These are phyloP conservation scores for Drepanosiphum platanoidis DNA, from an alignment of 2,888 invertebrate species.

Conservation along the genomic window DNA sequence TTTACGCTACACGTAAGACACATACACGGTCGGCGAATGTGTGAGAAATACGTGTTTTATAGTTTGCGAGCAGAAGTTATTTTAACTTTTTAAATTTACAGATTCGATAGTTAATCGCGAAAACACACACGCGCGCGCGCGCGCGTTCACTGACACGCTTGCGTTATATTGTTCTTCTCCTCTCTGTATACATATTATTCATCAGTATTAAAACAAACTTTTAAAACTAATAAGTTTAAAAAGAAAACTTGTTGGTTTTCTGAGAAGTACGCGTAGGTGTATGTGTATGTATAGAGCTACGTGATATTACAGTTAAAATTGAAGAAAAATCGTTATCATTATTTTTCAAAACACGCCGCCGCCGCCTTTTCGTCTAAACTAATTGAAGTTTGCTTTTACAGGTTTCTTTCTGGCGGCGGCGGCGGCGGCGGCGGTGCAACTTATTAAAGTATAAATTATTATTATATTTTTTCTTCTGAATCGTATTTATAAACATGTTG, in stretches of 20 bases:
- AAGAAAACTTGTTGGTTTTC: neutral
- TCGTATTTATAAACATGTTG: slow-evolving; percentile 6
- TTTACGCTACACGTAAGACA: neutral
- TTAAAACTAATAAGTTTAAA: neutral
- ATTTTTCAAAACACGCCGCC: slow-evolving; percentile 1
- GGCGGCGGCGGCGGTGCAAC: too few species aligned
- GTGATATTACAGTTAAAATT: neutral
- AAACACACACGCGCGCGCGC: too few species aligned
- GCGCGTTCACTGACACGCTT: too few species aligned
- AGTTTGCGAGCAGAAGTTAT: neutral
- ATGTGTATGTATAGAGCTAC: neutral
- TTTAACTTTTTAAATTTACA: neutral
- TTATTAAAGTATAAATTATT: slow-evolving; percentile 21
- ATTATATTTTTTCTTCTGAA: neutral
- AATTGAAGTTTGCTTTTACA: slow-evolving; percentile 36
- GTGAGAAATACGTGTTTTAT: neutral
- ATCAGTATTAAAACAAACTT: neutral
- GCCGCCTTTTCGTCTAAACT: neutral
- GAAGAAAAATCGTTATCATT: slow-evolving; percentile 11
- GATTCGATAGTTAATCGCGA: neutral
- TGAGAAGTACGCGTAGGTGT: neutral
- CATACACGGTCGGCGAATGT: neutral
- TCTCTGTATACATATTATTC: neutral
- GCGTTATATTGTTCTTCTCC: neutral
- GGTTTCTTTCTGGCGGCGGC: slow-evolving; percentile 10